Evolutionary conservation across 2,888 invertebrate species (phyloP).

Genomic region (Zonitis immaculata): DNA sequence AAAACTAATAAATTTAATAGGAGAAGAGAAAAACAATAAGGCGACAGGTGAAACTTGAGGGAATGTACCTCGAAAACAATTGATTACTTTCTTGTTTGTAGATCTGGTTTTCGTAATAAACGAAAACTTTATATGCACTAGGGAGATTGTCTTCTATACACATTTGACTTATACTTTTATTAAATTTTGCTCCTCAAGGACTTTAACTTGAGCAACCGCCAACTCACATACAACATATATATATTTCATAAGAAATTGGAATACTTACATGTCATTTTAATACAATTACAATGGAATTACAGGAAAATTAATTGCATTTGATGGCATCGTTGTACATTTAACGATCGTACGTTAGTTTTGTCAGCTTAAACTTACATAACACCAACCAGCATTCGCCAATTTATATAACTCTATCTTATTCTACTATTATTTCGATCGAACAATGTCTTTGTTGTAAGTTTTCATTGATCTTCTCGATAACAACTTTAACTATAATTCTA

Average conservation of each 20-base stretch:
- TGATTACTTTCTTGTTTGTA: conserved; percentile 26
- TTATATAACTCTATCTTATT: conserved; percentile 15
- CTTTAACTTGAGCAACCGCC: conserved; percentile 5
- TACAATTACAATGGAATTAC: conserved; percentile 12
- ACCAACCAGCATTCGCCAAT: conserved; percentile 10
- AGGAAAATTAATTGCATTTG: conserved; percentile 23
- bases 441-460: conserved; percentile 20
- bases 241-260: conserved; percentile 14
- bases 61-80: conserved; percentile 21
- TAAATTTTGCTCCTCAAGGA: conserved; percentile 19
- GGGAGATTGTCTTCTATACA: conserved; percentile 22
- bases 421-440: conserved; percentile 3
- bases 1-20: too few species aligned
- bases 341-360: conserved; percentile 9
- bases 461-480: conserved; percentile 5
- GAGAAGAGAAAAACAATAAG: neutral
- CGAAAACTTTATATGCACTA: conserved; percentile 26
- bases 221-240: neutral
- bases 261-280: conserved; percentile 7
- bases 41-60: conserved; percentile 14
- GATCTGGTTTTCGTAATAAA: conserved; percentile 26
- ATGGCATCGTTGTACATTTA: conserved; percentile 20
- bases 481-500: conserved; percentile 19
- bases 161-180: conserved; percentile 28
- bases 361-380: neutral